Percentiles rank a stretch among this genome's conserved stretches.
These are phyloP conservation scores for Tetranychus urticae DNA, from an alignment of 1,140 invertebrate genomes.

Conservation along the genomic window DNA sequence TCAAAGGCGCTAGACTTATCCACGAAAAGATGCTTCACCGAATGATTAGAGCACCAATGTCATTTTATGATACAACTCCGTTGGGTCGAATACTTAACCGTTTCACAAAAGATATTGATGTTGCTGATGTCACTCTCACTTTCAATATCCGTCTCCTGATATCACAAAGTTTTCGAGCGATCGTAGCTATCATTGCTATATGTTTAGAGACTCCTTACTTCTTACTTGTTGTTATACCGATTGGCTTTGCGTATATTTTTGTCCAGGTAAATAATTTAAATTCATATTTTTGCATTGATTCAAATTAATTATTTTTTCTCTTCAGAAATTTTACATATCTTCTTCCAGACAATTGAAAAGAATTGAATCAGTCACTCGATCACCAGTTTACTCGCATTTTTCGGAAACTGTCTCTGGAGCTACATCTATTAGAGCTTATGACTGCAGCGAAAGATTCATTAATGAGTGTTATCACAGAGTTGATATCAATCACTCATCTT, in stretches of 20 bases:
- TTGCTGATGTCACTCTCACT: constrained; percentile 24
- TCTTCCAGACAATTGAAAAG: constrained; percentile 28
- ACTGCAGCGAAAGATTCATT: constrained; percentile 17
- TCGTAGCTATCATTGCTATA: constrained; percentile 51
- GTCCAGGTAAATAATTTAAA: constrained; percentile 17
- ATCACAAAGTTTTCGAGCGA: constrained; percentile 35
- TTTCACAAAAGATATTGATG: constrained; percentile 25
- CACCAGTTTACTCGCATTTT: constrained; percentile 29
- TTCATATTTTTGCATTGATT: neutral
- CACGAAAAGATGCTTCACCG: constrained; percentile 26
- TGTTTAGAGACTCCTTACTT: constrained; percentile 46
- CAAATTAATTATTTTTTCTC: neutral
- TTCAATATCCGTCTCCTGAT: constrained; percentile 26
- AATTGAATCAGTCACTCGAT: constrained; percentile 26
- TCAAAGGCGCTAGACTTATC: constrained; percentile 3
- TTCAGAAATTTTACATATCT: constrained; percentile 20
- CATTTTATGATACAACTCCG: constrained; percentile 39
- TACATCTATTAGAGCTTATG: constrained; percentile 20
- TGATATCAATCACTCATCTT: constrained; percentile 59
- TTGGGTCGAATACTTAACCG: constrained; percentile 50
- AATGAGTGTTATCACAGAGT: constrained; percentile 20
- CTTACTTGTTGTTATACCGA: constrained; percentile 51
- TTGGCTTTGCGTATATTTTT: constrained; percentile 54
- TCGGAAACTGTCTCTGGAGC: constrained; percentile 21
- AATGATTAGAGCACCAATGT: constrained; percentile 33